Percentiles rank a stretch among this genome's conserved stretches.
phyloP scores from a whole-genome alignment of 23 tunicate genomes.

The Ascidia mentula region DNA sequence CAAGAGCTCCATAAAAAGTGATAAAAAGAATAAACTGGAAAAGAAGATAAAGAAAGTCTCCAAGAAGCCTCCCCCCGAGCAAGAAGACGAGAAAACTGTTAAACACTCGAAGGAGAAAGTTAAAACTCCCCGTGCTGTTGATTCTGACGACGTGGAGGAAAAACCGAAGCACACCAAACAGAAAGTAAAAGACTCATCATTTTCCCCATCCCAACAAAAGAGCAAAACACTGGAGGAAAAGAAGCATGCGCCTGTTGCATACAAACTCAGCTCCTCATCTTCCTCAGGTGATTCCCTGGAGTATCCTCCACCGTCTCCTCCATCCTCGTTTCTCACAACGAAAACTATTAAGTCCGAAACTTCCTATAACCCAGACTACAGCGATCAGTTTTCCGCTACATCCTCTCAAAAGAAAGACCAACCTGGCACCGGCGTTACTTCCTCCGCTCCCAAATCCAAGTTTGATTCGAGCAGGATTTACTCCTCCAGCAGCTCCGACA shows the following conservation, averaged over 20 bases:
- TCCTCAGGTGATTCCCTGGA: constrained; percentile 20
- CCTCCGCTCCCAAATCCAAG: background rate
- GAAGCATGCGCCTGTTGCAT: background rate
- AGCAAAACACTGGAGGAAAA: background rate
- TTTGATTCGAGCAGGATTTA: constrained; percentile 2
- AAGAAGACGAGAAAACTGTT: background rate
- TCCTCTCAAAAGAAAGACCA: background rate
- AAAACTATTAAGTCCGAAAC: constrained; percentile 76
- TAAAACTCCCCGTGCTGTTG: background rate
- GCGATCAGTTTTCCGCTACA: background rate
- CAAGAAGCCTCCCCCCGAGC: background rate
- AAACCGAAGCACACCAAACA: background rate
- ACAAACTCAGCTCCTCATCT: constrained; percentile 22
- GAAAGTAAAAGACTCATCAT: background rate
- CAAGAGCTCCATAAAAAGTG: background rate
- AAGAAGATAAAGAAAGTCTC: background rate
- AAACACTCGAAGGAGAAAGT: background rate
- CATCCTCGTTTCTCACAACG: constrained; percentile 56
- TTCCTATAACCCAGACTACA: constrained; percentile 26
- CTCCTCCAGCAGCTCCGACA: constrained; percentile 32
- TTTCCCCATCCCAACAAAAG: background rate
- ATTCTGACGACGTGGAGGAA: background rate
- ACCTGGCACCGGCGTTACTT: background rate
- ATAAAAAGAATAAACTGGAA: background rate
- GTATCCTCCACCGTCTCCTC: constrained; percentile 38